These are phyloP conservation scores for Eclectus roratus DNA, from an alignment of 2,113 vertebrate genomes.

Conservation along the genomic window DNA sequence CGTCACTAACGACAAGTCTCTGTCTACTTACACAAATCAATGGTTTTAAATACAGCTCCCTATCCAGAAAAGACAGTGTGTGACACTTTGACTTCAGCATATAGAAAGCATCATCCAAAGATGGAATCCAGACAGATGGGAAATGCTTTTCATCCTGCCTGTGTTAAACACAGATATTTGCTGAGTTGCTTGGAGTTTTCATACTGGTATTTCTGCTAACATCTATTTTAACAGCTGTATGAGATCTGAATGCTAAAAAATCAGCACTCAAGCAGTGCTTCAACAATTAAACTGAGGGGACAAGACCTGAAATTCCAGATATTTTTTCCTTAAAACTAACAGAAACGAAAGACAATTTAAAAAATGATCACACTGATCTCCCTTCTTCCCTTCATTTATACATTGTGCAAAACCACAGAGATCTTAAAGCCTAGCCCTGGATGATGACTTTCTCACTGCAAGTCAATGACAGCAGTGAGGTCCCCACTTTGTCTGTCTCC, in stretches of 20 bases:
- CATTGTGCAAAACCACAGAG: not conserved
- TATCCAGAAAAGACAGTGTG: not conserved
- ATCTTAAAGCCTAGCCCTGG: not conserved
- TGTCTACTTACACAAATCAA: not conserved
- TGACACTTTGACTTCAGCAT: not conserved
- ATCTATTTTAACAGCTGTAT: not conserved
- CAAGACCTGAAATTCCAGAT: not conserved
- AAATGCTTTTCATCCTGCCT: not conserved
- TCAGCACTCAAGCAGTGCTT: not conserved
- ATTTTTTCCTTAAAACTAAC: not conserved
- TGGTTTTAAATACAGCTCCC: not conserved
- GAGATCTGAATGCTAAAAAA: not conserved
- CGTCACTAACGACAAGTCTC: not conserved
- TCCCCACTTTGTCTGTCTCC: not conserved
- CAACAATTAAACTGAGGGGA: not conserved
- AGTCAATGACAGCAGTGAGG: not conserved
- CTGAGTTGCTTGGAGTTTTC: not conserved
- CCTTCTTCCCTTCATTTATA: not conserved
- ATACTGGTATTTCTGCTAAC: not conserved
- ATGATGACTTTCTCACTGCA: not conserved
- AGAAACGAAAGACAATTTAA: not conserved
- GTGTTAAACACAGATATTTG: not conserved
- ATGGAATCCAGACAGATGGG: not conserved
- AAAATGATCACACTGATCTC: not conserved
- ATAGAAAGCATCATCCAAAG: not conserved